Evolutionary conservation across 2,888 invertebrate genomes (phyloP).

Genomic region (Gasteruption jaculator): DNA sequence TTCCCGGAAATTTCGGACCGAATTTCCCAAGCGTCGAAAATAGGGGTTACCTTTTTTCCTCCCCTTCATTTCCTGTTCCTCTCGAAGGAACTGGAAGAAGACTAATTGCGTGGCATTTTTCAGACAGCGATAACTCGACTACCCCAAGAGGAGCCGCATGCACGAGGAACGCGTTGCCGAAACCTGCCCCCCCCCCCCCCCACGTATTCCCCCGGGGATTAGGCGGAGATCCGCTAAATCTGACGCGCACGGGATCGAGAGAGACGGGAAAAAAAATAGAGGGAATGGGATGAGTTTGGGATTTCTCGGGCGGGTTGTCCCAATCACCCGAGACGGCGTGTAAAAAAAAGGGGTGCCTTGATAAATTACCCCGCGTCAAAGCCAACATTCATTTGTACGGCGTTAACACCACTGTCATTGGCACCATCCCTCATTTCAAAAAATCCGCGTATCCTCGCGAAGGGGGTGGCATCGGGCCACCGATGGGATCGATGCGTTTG

Average conservation of each 20-base stretch:
- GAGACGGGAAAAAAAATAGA: conserved; percentile 8
- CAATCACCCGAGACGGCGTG: conserved; percentile 31
- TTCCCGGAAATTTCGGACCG: not conserved
- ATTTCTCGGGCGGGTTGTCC: too few species aligned
- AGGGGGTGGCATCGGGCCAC: too few species aligned
- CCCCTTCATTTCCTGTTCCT: conserved; percentile 1
- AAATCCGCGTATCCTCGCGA: conserved; percentile 10
- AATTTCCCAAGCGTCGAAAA: not conserved
- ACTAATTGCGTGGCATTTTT: conserved; percentile 41
- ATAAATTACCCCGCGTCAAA: conserved; percentile 49
- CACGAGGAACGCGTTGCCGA: conserved; percentile 17
- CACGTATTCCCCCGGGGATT: conserved; percentile 1
- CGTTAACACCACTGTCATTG: conserved; percentile 49
- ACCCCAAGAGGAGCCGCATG: conserved; percentile 26
- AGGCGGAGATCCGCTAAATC: too few species aligned
- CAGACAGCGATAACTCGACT: conserved; percentile 37
- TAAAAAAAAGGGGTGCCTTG: conserved; percentile 36
- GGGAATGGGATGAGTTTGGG: conserved; percentile 4
- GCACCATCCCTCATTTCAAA: conserved; percentile 46
- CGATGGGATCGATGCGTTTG: too few species aligned
- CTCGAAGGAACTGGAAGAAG: conserved; percentile 18
- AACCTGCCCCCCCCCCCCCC: conserved; percentile 5
- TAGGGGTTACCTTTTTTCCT: not conserved
- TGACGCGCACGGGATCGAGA: too few species aligned
- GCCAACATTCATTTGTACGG: conserved; percentile 50